phyloP scores from a whole-genome alignment of 2,888 invertebrate genomes.

The Drosophila mimica region DNA sequence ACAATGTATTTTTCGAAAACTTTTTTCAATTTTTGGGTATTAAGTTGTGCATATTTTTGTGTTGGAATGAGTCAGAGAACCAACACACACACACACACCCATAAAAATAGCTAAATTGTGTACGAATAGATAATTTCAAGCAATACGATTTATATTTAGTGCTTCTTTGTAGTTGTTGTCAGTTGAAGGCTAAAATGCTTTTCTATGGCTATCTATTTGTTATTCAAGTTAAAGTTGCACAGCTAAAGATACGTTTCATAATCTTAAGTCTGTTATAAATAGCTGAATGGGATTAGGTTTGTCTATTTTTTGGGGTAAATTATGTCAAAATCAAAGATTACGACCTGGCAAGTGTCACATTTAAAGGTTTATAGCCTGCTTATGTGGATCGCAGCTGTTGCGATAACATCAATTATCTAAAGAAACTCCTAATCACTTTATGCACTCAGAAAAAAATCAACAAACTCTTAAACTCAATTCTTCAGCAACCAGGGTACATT shows the following conservation, averaged over 20 bases:
- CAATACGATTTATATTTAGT: conserved; percentile 53
- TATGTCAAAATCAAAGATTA: conserved; percentile 10
- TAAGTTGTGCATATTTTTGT: conserved; percentile 49
- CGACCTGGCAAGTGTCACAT: background rate
- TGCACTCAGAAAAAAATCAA: background rate
- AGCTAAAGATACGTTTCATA: background rate
- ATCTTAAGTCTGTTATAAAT: background rate
- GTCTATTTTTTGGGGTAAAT: background rate
- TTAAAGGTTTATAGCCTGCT: background rate
- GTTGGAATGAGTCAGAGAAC: conserved; percentile 56
- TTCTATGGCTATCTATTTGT: conserved; percentile 8
- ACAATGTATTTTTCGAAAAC: conserved; percentile 35
- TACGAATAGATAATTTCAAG: conserved; percentile 53
- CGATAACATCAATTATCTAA: background rate
- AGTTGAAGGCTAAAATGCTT: conserved; percentile 56
- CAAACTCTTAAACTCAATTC: background rate
- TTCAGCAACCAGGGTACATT: background rate
- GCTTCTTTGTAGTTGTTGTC: conserved; percentile 49
- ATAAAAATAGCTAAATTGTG: conserved; percentile 58
- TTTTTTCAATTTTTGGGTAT: conserved; percentile 51
- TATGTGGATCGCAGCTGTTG: conserved; percentile 6
- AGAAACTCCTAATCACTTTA: background rate
- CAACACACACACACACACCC: background rate
- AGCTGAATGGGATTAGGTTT: background rate
- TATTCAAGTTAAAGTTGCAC: background rate